Percentiles rank a stretch among this genome's conserved stretches.
These are phyloP conservation scores for Muntiacus muntjak DNA, from an alignment of 2,113 vertebrate genomes.

Conservation along the genomic window DNA sequence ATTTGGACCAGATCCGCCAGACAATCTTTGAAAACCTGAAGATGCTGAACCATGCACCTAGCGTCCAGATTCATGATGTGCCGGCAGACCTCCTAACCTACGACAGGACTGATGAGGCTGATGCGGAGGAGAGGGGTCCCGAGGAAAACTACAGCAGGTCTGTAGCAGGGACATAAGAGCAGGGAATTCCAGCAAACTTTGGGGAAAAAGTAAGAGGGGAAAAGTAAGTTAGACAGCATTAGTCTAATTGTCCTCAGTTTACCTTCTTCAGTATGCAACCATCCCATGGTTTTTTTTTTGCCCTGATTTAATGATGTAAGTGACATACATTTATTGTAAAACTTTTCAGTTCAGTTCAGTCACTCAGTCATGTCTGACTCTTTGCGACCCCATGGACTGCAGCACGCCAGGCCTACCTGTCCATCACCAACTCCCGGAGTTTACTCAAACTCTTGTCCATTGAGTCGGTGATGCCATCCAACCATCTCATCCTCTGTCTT, in stretches of 20 bases:
- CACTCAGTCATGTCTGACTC: not conserved
- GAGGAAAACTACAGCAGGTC: conserved; percentile 96
- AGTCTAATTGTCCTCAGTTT: not conserved
- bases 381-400: not conserved
- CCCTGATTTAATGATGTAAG: not conserved
- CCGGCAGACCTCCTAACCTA: conserved; percentile 96
- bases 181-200: not conserved
- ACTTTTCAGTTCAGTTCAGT: not conserved
- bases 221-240: not conserved
- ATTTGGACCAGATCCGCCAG: conserved; percentile 97
- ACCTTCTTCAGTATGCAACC: not conserved
- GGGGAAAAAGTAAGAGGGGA: not conserved
- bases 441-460: not conserved
- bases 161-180: not conserved
- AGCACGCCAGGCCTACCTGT: not conserved
- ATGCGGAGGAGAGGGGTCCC: conserved; percentile 92
- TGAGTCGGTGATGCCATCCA: not conserved
- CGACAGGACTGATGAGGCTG: conserved; percentile 93
- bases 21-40: conserved; percentile 98
- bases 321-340: conserved; percentile 6
- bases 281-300: not conserved
- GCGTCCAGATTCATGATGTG: conserved; percentile 98
- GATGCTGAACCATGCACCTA: conserved; percentile 98
- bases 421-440: not conserved
- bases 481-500: not conserved